phyloP scores from a whole-genome alignment of 2,888 invertebrate species.

The Tillus elongatus region DNA sequence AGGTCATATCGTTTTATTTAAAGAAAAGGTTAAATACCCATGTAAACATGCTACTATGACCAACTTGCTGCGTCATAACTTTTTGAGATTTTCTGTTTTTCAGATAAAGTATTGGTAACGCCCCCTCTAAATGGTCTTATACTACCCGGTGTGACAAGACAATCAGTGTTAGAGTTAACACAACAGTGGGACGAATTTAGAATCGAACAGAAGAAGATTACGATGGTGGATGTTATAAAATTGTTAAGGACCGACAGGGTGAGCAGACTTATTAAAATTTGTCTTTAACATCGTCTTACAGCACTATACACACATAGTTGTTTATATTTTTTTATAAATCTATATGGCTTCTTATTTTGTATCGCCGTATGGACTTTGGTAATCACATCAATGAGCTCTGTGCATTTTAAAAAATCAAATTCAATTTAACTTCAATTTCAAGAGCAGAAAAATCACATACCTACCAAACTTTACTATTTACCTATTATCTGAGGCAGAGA shows the following conservation, averaged over 20 bases:
- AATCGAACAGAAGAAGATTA: slow-evolving; percentile 70
- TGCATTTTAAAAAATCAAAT: too few species aligned
- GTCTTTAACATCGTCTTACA: too few species aligned
- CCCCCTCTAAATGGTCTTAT: slow-evolving; percentile 92
- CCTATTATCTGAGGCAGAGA: too few species aligned
- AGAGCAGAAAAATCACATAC: too few species aligned
- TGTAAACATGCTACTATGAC: too few species aligned
- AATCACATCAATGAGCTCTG: slow-evolving; percentile 1
- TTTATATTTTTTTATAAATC: too few species aligned
- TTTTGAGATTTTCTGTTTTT: too few species aligned
- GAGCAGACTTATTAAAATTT: slow-evolving; percentile 34
- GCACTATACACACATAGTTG: slow-evolving; percentile 5
- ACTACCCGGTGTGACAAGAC: slow-evolving; percentile 87
- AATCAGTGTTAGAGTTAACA: slow-evolving; percentile 73
- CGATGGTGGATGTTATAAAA: slow-evolving; percentile 71
- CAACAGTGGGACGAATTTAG: slow-evolving; percentile 79
- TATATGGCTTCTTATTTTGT: background rate
- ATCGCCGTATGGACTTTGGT: background rate
- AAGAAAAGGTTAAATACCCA: too few species aligned
- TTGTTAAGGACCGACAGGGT: slow-evolving; percentile 75
- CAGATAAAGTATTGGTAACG: slow-evolving; percentile 85
- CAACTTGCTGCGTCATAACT: too few species aligned
- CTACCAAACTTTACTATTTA: too few species aligned
- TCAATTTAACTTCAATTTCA: too few species aligned
- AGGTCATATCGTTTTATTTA: too few species aligned